Evolutionary conservation across 2,113 vertebrate genomes (phyloP).

Genomic region (human (Homo sapiens)): DNA sequence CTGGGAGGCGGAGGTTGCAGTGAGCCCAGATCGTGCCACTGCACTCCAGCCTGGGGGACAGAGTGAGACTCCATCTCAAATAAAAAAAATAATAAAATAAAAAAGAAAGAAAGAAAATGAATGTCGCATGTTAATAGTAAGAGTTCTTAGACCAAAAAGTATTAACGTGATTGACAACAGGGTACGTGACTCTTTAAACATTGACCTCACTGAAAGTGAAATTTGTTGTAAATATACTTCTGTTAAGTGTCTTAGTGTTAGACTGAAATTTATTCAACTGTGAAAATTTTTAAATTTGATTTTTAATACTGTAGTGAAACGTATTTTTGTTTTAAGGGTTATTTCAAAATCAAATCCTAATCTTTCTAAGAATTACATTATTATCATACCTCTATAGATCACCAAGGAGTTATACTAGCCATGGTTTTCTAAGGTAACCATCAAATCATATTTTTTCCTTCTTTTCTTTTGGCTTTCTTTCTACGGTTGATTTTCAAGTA

Average conservation of each 20-base stretch:
- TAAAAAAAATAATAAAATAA: too few species aligned
- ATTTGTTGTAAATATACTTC: background rate
- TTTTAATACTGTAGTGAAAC: background rate
- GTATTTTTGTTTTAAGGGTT: background rate
- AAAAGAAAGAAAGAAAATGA: background rate
- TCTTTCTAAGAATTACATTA: background rate
- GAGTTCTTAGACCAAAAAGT: background rate
- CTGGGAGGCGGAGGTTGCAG: too few species aligned
- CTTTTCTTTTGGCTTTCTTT: background rate
- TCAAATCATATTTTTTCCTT: background rate
- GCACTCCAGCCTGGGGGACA: too few species aligned
- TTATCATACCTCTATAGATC: background rate
- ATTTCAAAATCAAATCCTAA: background rate
- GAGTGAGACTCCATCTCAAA: too few species aligned
- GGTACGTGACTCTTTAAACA: background rate
- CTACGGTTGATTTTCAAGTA: background rate
- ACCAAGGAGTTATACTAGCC: background rate
- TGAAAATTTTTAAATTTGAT: background rate
- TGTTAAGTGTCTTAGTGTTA: background rate
- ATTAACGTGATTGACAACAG: background rate
- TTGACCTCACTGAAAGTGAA: background rate
- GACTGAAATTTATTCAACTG: background rate
- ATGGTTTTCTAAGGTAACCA: background rate
- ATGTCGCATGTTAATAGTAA: background rate
- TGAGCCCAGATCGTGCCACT: too few species aligned